Conservation (phyloP, 2,888 invertebrate species). For the Cryptocheilus praepositus region DNA sequence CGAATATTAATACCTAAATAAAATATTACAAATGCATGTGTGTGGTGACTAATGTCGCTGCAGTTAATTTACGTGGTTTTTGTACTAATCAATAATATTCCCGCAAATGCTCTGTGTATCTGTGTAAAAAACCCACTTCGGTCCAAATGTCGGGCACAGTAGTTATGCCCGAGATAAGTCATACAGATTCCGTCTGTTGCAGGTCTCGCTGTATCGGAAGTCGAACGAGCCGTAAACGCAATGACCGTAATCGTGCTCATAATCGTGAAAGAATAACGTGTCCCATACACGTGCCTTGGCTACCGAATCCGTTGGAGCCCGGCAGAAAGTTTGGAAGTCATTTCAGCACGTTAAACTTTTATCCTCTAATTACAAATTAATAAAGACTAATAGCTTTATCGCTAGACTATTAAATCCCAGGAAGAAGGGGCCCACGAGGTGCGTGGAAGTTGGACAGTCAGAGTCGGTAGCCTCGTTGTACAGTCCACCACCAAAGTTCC, state of each 20-base stretch:
- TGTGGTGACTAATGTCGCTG: too few species aligned
- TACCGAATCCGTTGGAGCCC: too few species aligned
- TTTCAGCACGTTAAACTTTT: constrained; percentile 58
- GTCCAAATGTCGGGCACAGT: too few species aligned
- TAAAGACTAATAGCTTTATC: constrained; percentile 68
- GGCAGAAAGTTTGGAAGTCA: constrained; percentile 38
- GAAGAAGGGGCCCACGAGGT: constrained; percentile 18
- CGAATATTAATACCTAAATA: too few species aligned
- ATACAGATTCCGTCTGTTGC: too few species aligned
- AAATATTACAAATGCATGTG: too few species aligned
- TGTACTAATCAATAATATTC: too few species aligned
- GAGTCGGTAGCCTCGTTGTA: constrained; percentile 9
- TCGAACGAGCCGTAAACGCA: neutral
- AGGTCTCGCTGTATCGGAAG: too few species aligned
- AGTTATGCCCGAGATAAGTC: too few species aligned
- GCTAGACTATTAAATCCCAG: constrained; percentile 61
- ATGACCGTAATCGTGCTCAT: constrained; percentile 25
- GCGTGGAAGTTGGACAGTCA: constrained; percentile 38
- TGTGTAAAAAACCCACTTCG: too few species aligned
- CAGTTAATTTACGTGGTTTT: too few species aligned
- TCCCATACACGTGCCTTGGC: neutral
- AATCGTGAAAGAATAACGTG: constrained; percentile 47
- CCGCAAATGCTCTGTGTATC: too few species aligned
- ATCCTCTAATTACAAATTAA: constrained; percentile 66
- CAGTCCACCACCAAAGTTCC: constrained; percentile 18